Evolutionary conservation across 2,797 vertebrate genomes (phyloP).

Genomic region (Pelochelys cantorii): DNA sequence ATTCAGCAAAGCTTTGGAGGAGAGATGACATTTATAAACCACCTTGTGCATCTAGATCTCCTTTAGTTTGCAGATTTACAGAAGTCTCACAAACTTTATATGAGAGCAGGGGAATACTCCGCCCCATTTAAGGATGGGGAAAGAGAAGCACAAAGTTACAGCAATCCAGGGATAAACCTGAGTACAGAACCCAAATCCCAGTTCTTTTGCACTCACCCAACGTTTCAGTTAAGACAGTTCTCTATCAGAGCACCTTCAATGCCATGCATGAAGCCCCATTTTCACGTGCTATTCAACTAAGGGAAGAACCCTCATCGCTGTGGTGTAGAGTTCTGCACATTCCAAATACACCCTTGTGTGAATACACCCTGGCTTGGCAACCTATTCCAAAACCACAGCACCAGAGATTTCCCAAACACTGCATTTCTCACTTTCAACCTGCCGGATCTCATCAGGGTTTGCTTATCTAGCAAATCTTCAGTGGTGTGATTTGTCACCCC

Average conservation of each 20-base stretch:
- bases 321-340: not conserved
- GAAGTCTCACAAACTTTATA: fast-evolving
- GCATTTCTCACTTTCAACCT: not conserved
- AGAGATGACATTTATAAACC: fast-evolving
- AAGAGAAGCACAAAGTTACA: not conserved
- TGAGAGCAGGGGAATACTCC: fast-evolving
- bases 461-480: not conserved
- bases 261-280: not conserved
- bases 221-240: not conserved
- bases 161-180: not conserved
- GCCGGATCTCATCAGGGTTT: not conserved
- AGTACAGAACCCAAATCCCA: fast-evolving
- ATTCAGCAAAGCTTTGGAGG: not conserved
- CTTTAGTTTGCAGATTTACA: fast-evolving
- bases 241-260: not conserved
- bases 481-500: fast-evolving
- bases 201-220: not conserved
- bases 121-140: not conserved
- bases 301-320: not conserved
- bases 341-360: not conserved
- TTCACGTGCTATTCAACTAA: not conserved
- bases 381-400: fast-evolving
- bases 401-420: fast-evolving
- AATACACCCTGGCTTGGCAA: not conserved
- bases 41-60: fast-evolving